A percentile compares a stretch with the other conserved stretches of the same genome.
Evolutionary conservation across 2,888 invertebrate genomes (phyloP).

Genomic region (Epistrophe eligans): DNA sequence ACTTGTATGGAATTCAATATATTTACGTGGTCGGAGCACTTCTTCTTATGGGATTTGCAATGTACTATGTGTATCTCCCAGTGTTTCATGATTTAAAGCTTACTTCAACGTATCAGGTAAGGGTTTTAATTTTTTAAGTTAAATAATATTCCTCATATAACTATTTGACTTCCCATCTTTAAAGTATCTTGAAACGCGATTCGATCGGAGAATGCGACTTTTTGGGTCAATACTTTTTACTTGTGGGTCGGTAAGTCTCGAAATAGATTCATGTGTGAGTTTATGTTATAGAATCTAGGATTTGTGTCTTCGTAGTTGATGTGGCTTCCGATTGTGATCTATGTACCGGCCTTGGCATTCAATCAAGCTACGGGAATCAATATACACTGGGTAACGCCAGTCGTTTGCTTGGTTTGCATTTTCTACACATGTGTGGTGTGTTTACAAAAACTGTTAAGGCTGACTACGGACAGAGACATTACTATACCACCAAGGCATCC

Average conservation of each 20-base stretch:
- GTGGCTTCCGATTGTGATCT: conserved; percentile 90
- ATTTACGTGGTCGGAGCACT: conserved; percentile 86
- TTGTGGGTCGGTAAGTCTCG: conserved; percentile 86
- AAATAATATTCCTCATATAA: not conserved
- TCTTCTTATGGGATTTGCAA: conserved; percentile 85
- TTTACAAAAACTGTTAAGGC: not conserved
- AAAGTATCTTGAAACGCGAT: conserved; percentile 88
- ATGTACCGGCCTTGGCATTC: conserved; percentile 89
- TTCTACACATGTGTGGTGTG: conserved; percentile 91
- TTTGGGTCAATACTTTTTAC: conserved; percentile 88
- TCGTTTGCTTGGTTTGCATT: conserved; percentile 91
- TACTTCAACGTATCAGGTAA: conserved; percentile 91
- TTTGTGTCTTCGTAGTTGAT: conserved; percentile 85
- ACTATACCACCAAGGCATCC: too few relatives aligned
- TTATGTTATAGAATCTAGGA: conserved; percentile 58
- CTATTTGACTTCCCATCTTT: conserved; percentile 75
- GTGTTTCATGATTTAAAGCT: conserved; percentile 89
- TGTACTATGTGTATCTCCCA: conserved; percentile 88
- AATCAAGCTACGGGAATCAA: conserved; percentile 92
- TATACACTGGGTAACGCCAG: conserved; percentile 89
- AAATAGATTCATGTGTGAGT: conserved; percentile 38
- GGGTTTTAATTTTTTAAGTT: conserved; percentile 7
- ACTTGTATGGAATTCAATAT: conserved; percentile 91
- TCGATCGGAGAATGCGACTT: conserved; percentile 87
- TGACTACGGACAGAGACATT: too few relatives aligned